Evolutionary conservation across 1,140 invertebrate species (phyloP).

Genomic region (Doryteuthis pealeii): DNA sequence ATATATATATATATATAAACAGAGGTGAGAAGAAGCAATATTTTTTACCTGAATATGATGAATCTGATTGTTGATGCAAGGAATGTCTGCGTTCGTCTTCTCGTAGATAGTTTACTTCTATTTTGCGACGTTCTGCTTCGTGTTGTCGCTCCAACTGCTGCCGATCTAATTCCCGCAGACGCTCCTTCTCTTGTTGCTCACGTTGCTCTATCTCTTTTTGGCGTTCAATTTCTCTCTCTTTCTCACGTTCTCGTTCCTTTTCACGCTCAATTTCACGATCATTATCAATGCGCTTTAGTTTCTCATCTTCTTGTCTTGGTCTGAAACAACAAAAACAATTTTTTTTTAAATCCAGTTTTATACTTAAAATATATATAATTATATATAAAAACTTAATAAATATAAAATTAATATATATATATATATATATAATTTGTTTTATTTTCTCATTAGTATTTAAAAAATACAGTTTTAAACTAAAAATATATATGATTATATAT

Average conservation of each 20-base stretch:
- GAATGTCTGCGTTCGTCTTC: background rate
- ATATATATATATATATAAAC: too few relatives aligned
- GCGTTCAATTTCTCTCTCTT: constrained; percentile 34
- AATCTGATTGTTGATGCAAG: constrained; percentile 7
- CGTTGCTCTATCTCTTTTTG: constrained; percentile 28
- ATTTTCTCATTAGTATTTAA: too few relatives aligned
- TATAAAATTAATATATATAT: too few relatives aligned
- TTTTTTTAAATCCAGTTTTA: too few relatives aligned
- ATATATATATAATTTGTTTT: too few relatives aligned
- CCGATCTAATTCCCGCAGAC: constrained; percentile 15
- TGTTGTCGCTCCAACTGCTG: background rate
- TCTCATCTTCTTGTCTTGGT: constrained; percentile 28
- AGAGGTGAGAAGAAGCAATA: too few relatives aligned
- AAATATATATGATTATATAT: too few relatives aligned
- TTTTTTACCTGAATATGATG: constrained; percentile 3
- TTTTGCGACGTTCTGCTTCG: background rate
- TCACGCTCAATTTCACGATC: constrained; percentile 36
- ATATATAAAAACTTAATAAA: too few relatives aligned
- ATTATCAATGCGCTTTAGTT: constrained; percentile 43
- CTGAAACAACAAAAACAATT: background rate
- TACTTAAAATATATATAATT: too few relatives aligned
- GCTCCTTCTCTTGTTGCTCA: constrained; percentile 22
- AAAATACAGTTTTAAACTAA: too few relatives aligned
- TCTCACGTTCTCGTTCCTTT: constrained; percentile 32
- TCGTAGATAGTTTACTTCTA: constrained; percentile 6